Percentiles rank a stretch among this genome's conserved stretches.
Conservation (phyloP, 2,797 vertebrate genomes). For the Rhabdomys pumilio region DNA sequence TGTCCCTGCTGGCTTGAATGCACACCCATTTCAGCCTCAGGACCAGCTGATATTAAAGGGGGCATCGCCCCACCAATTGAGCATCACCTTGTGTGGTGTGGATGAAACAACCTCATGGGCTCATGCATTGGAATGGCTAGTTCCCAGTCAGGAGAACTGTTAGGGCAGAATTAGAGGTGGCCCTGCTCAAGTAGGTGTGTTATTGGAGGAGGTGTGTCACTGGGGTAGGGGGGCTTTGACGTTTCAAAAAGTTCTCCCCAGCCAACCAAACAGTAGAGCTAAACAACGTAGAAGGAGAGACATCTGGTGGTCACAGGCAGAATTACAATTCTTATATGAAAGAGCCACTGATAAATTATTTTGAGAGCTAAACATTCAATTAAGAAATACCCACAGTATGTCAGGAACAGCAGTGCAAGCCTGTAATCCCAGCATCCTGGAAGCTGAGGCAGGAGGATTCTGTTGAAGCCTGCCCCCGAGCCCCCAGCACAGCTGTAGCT, state of each 20-base stretch:
- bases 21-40: not conserved
- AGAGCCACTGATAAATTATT: not conserved
- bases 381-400: slow-evolving; percentile 12
- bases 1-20: not conserved
- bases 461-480: not conserved
- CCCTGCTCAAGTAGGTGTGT: not conserved
- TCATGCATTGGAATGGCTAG: too few relatives aligned
- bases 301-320: slow-evolving; percentile 65
- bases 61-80: not conserved
- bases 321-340: slow-evolving; percentile 55
- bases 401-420: not conserved
- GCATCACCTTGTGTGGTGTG: not conserved
- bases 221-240: not conserved
- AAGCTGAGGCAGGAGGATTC: not conserved
- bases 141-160: not conserved
- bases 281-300: slow-evolving; percentile 62
- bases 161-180: not conserved
- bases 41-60: not conserved
- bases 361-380: slow-evolving; percentile 18
- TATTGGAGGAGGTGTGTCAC: not conserved
- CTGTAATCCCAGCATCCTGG: not conserved
- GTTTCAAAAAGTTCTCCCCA: not conserved
- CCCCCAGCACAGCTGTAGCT: not conserved
- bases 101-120: too few relatives aligned
- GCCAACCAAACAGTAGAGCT: not conserved